Evolutionary conservation across 2,888 invertebrate genomes (phyloP).

Genomic region (Osedax frankpressi): DNA sequence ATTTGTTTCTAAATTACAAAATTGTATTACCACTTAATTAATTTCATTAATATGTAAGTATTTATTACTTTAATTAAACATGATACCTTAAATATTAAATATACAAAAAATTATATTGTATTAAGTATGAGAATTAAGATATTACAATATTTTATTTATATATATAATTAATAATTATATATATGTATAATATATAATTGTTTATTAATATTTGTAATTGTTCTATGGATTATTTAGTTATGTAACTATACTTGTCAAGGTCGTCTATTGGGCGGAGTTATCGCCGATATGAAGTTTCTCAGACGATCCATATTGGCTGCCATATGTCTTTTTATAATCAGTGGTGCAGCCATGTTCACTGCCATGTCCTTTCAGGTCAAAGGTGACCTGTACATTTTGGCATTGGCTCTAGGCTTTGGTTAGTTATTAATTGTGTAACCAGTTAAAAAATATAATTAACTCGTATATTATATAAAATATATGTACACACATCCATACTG

Average conservation of each 20-base stretch:
- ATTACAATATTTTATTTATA: background rate
- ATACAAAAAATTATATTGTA: background rate
- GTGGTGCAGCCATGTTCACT: background rate
- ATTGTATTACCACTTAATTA: too few relatives aligned
- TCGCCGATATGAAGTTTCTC: background rate
- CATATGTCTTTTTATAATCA: background rate
- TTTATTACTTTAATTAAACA: too few relatives aligned
- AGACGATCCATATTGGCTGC: background rate
- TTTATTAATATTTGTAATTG: too few relatives aligned
- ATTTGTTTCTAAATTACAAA: too few relatives aligned
- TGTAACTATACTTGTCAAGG: too few relatives aligned
- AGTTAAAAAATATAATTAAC: too few relatives aligned
- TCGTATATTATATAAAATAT: too few relatives aligned
- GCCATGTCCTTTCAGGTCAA: background rate
- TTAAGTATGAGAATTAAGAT: background rate
- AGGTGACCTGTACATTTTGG: background rate
- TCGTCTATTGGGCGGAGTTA: background rate
- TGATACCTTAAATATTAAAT: background rate
- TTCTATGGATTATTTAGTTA: too few relatives aligned
- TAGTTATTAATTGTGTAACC: background rate
- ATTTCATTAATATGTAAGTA: too few relatives aligned
- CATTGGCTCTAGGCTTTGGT: background rate
- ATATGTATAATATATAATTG: background rate
- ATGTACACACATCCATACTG: too few relatives aligned
- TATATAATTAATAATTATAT: background rate